Evolutionary conservation across 2,888 invertebrate species (phyloP), one percentile per base, ranked within the genome.

Genomic region (Lathronympha strigana): DNA sequence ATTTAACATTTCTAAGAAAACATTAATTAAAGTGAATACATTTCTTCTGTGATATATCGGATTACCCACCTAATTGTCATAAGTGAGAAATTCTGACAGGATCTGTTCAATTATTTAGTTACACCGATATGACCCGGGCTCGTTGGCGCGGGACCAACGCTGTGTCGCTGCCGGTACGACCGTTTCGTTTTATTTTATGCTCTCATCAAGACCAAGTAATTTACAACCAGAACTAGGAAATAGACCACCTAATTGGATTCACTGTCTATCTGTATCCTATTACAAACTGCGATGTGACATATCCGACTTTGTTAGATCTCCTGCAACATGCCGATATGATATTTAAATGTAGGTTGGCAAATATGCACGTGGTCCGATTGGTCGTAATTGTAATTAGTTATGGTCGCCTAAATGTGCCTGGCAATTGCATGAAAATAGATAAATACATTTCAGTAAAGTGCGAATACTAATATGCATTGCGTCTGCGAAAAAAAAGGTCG

Each of bases 131-230:
- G 45, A 45, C 8, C 38, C 73, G 71, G 72, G 76, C 76, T 78
- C 81, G 79, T 90, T 90, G 90, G 90, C 88, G 73, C 73, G 70
- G 79, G 78, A 88, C 90, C 90, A 90, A 89, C 83, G 80, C 74
- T 81, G 76, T 89, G 87, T 88, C 82, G 83, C 74, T 80, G 75
- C 77, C 81, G 73, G 77, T 78, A 74, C 81, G 83, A 79, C 84
- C 85, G 77, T 86, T 87, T 76, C 76, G 77, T 88, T 90, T 90
- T 88, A 88, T 90, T 90, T 88, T 86, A 90, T 84, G 81, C 78
- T 83, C 83, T 87, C 88, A 86, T 88, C 87, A 86, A 84, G 81
- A 84, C 82, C 75, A 78, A 78, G 78, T 69, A 80, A 82, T 82
- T 84, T 82, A 83, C 78, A 72, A 74, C 71, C 68, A 62, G 67